Evolutionary conservation across 1,140 invertebrate genomes (phyloP), one percentile per base, ranked within the genome.

Genomic region (Lucilia cuprina): DNA sequence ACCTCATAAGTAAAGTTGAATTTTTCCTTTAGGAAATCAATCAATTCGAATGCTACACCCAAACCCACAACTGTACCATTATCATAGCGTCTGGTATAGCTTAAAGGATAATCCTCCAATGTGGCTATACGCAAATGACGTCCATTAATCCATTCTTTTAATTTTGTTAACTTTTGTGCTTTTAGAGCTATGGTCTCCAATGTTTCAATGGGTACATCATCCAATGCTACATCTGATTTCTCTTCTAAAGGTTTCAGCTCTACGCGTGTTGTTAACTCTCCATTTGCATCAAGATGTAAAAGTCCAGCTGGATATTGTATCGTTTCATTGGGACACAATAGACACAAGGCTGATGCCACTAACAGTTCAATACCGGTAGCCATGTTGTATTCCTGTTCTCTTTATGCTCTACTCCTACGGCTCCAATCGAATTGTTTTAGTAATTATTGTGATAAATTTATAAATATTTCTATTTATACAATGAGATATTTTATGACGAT

Each of bases 1-100:
- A 96, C 92, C 10, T 94, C 93, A 84, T 95, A 96, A 0, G 94
- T 95, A 82, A 97, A 96, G 84, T 95, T 94, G 85, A 94, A 95
- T 87, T 94, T 94, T 74, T 93, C 85, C 70, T 92, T 92, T 1
- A 96, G 90, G 19, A 96, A 93, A n/a, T 95, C 89, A 0, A 97
- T 89, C 47, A 96, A 91, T 50, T 94, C 92, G 87, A 96, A 96
- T 0, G 95, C 94, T 14, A 96, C 94, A 5, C 96, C 96, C 9
- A 86, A 90, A 0, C 95, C 95, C 0, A 92, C 84, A 1, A 93
- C 83, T 0, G 88, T 93, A 4, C 93, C 94, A 89, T 94, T 94
- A 21, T 87, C 88, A n/a, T 89, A 84, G 5, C 89, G 41, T 21
- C 90, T 87, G 0, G 92, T 91, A 87, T 93, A 94, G 87, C 94